phyloP scores from a whole-genome alignment of 2,797 vertebrate genomes.

The Melanotaenia parkinsoni region DNA sequence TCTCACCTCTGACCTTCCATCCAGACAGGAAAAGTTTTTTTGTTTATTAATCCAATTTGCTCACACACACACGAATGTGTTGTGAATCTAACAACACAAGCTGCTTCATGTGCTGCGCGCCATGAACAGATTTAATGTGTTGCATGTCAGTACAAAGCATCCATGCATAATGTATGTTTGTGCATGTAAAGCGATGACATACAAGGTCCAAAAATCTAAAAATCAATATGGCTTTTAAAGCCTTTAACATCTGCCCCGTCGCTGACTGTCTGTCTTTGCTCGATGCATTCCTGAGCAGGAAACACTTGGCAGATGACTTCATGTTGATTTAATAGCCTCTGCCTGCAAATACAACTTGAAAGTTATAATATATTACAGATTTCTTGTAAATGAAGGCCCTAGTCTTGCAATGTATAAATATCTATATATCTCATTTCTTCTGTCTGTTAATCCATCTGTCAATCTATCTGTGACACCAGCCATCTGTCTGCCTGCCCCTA shows the following conservation, averaged over 20 bases:
- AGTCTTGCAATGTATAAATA: slow-evolving; percentile 12
- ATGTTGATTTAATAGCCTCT: not conserved
- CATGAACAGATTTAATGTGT: not conserved
- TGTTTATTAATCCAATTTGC: slow-evolving; percentile 26
- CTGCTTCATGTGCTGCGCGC: slow-evolving; percentile 1
- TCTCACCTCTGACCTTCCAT: slow-evolving; percentile 52
- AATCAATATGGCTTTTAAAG: slow-evolving; percentile 76
- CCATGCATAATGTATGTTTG: slow-evolving; percentile 60
- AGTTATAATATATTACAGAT: not conserved
- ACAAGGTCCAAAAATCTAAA: slow-evolving; percentile 27
- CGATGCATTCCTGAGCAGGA: slow-evolving; percentile 43
- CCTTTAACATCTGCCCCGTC: slow-evolving; percentile 57
- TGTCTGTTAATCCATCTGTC: slow-evolving; percentile 50
- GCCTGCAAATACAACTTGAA: not conserved
- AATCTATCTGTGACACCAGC: slow-evolving; percentile 41
- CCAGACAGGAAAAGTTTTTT: slow-evolving; percentile 41
- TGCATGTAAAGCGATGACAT: slow-evolving; percentile 51
- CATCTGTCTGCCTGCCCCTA: slow-evolving; percentile 54
- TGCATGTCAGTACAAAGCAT: slow-evolving; percentile 15
- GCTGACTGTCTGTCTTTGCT: slow-evolving; percentile 19
- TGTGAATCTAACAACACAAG: slow-evolving; percentile 7
- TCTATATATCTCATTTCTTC: slow-evolving; percentile 17
- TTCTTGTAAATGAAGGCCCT: not conserved
- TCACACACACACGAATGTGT: slow-evolving; percentile 9
- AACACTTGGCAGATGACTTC: not conserved